Evolutionary conservation across 2,888 invertebrate genomes (phyloP), one percentile per base, ranked within the genome.

Genomic region (Cephus spinipes): DNA sequence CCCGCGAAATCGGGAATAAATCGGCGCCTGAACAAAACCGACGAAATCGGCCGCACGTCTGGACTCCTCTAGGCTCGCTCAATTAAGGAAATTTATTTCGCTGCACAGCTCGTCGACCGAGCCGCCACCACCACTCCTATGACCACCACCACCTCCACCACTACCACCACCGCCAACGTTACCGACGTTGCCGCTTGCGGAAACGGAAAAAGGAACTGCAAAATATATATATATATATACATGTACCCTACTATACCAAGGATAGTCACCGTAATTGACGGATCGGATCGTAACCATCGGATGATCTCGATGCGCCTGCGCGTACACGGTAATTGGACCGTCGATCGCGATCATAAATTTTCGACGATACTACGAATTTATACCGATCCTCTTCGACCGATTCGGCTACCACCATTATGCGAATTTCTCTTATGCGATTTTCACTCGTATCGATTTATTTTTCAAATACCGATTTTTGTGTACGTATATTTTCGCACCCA

Each of bases 31-130:
- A 32, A 76, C 74, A 75, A 68, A 75, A 76, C 78, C 82, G 77
- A 78, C 78, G 77, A 80, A 82, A 82, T 81, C 80, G 81, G 79
- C 80, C 55, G 81, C 82, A 80, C 80, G 82, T 80, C 80, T 79
- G 79, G 33, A 55, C 55, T 55, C 23, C 55, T 71, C 81, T 79
- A 80, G 83, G 79, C 79, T 79, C 78, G 82, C 82, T 86, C 84
- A 85, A 86, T 85, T 85, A 84, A 85, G 83, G 82, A 84, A 84
- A 85, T 85, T 86, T 84, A 85, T 86, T 86, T 86, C 81, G 83
- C 36, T 34, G 74, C 33, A 30, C 74, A 30, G 74, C 30, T 32
- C 33, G 33, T 74, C 36, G 23, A 12, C 74, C 74, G 74, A 34
- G 74, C 31, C 71, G 23, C 71, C 33, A 32, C 71, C 71, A 23